These are phyloP conservation scores for Phycodurus eques DNA, from an alignment of 2,113 vertebrate species.

Conservation along the genomic window DNA sequence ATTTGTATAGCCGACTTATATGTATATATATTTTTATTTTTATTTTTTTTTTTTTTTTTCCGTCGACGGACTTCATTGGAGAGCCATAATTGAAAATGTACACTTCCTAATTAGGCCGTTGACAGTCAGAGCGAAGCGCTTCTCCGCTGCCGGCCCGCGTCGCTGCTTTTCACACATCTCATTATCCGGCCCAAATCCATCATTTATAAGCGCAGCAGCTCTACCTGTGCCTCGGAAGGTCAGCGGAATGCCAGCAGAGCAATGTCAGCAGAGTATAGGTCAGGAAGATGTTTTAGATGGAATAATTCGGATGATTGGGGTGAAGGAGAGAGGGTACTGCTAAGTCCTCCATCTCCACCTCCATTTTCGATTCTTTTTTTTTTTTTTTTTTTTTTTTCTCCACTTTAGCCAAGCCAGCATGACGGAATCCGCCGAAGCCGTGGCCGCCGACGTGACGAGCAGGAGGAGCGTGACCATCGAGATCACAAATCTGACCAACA, in stretches of 20 bases:
- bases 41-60: neutral
- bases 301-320: conserved; percentile 1
- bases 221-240: conserved; percentile 37
- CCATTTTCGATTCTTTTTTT: neutral
- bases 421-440: conserved; percentile 66
- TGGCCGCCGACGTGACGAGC: conserved; percentile 56
- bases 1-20: conserved; percentile 25
- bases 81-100: conserved; percentile 42
- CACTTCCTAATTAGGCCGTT: conserved; percentile 35
- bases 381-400: neutral
- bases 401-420: conserved; percentile 43
- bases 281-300: neutral
- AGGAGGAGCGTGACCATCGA: conserved; percentile 64
- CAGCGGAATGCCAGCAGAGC: conserved; percentile 17
- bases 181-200: conserved; percentile 44
- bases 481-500: conserved; percentile 63
- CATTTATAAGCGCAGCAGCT: conserved; percentile 22
- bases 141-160: conserved; percentile 23
- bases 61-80: neutral
- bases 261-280: conserved; percentile 13
- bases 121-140: conserved; percentile 22
- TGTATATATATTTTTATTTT: no score
- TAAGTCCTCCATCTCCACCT: neutral
- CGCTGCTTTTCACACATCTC: conserved; percentile 39
- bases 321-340: neutral